These are phyloP conservation scores for Atopsyche davidsoni DNA, from an alignment of 1,140 invertebrate genomes.

Conservation along the genomic window DNA sequence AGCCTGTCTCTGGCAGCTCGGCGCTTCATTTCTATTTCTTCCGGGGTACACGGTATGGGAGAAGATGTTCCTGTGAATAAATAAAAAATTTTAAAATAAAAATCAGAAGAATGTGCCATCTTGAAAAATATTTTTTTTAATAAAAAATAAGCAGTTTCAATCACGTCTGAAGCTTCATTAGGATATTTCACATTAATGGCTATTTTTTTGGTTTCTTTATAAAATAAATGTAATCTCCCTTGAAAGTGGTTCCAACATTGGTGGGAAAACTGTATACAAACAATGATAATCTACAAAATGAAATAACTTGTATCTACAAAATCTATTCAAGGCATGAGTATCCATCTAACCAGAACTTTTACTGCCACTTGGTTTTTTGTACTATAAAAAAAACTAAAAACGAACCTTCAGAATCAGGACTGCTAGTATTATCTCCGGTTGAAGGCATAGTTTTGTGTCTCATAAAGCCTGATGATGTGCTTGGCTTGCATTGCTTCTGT, in stretches of 20 bases:
- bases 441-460: constrained; percentile 45
- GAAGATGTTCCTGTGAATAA: constrained; percentile 32
- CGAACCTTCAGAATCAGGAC: neutral
- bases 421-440: constrained; percentile 30
- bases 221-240: too few species aligned
- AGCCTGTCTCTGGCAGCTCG: constrained; percentile 40
- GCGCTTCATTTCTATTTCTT: constrained; percentile 43
- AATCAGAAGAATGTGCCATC: too few species aligned
- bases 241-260: too few species aligned
- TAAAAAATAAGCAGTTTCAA: constrained; percentile 10
- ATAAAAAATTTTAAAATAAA: constrained; percentile 21
- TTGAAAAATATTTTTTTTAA: neutral
- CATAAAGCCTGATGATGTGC: constrained; percentile 35
- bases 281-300: neutral
- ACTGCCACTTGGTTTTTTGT: too few species aligned
- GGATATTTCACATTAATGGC: constrained; percentile 30
- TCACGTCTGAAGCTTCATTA: constrained; percentile 2
- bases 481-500: constrained; percentile 36
- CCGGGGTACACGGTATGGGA: constrained; percentile 38
- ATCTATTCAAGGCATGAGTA: neutral
- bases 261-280: neutral
- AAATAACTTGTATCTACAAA: neutral
- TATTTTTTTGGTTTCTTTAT: constrained; percentile 3
- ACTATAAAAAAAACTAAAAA: constrained; percentile 1
- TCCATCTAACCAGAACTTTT: neutral